Evolutionary conservation across 2,888 invertebrate species (phyloP), one percentile per base, ranked within the genome.

Genomic region (Anorthoa munda): DNA sequence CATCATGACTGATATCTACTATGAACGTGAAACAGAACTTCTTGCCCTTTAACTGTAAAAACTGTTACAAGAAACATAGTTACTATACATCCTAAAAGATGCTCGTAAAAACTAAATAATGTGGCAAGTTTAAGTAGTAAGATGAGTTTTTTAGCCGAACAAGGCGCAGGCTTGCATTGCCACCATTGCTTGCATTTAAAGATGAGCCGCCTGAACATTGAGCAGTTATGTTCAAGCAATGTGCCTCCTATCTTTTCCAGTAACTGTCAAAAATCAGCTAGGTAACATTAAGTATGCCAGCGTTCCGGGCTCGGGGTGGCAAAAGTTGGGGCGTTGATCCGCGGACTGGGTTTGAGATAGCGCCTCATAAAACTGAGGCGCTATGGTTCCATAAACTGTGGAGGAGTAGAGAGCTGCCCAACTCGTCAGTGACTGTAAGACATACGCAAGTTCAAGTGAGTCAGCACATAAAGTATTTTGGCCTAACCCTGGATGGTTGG

Each of bases 11-110:
- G 31, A 99, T 97, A 87, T 99, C 98, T 0, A 98, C 98, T 89
- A 99, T 98, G 94, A 99, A 99, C 26, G 98, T 98, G 90, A 99
- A 98, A 18, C 97, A 94, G 92, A 99, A 99, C 86, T 98, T 98
- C 0, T 98, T 94, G 12, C 91, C 90, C 4, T 90, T 89, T 2
- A 91, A 67, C 4, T 88, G 84, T 75, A 93, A 82, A 68, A 95
- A 94, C 94, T 95, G 90, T 21, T 70, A 82, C 18, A 75, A 80
- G 23, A 70, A 55, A 56, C 13, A 75, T 50, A 15, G 39, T 51
- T 0, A n/a, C n/a, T n/a, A 39, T 56, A 23, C 18, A 65, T 65
- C 0, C 23, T 17, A 15, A 53, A 21, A 64, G 15, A 12, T 13
- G 1, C 15, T 15, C 23, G n/a, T 45, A 45, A 50, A 45, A 31